Base-by-base conservation (phyloP, 2,888 invertebrate species). In the Arge pagana region DNA sequence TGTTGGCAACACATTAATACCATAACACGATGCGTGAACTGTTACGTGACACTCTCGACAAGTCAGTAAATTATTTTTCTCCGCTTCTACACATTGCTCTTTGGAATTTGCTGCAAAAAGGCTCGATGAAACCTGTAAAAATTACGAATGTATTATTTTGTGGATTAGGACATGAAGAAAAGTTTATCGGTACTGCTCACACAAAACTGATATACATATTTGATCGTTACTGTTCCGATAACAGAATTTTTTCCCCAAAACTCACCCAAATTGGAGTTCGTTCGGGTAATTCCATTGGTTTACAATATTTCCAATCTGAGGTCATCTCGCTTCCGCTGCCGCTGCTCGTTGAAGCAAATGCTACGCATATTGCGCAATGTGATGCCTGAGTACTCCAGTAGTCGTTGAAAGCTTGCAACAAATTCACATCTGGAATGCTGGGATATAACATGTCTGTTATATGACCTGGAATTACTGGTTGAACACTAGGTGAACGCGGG, bases 291-390 rank as follows among this genome's bases (percentile, higher is more conserved):
- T 61, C 63, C n/a, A 64, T 68, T n/a, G 70, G 66, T 50, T 67
- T 68, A 42, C 68, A 71, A 52, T 68, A 68, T 50, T 72, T 75
- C 77, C 77, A 77, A 26, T 72, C 70, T 0, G 70, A 63, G 15
- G 73, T 69, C 72, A 76, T 72, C 57, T 68, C 62, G 24, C 67
- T 67, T 13, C 66, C 70, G 2, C 60, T 65, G 5, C 67, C 67
- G 15, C 63, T 65, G 31, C 59, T 65, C 11, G 63, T 62, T 4
- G 69, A 64, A 1, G 74, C 70, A 62, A 85, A 83, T 7, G 82
- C 76, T 3, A 79, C 74, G 63, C 85, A 86, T 10, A 86, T 71
- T 8, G 81, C 76, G 71, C 85, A 85, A 60, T 82, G 79, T 1
- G 85, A 85, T n/a, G 76, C 72, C 42, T 77, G 71, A 31, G 73